Evolutionary conservation across 2,113 vertebrate genomes (phyloP).

Genomic region (Sisor rabdophorus): DNA sequence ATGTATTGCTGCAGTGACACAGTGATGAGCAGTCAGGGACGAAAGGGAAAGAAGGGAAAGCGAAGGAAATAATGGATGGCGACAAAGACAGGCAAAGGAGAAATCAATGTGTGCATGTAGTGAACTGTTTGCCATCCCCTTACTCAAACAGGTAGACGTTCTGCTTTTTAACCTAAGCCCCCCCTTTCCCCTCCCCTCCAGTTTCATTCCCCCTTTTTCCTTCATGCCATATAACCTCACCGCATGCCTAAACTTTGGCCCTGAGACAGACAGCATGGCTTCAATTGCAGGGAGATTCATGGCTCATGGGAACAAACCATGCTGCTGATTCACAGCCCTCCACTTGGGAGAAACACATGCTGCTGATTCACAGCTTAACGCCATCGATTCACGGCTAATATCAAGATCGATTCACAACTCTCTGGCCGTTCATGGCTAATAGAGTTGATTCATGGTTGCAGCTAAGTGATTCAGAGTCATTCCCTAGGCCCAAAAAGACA

Average conservation of each 20-base stretch:
- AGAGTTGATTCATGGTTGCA: conserved; percentile 43
- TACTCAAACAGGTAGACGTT: conserved; percentile 36
- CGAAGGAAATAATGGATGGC: conserved; percentile 5
- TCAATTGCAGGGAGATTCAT: conserved; percentile 69
- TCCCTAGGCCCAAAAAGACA: conserved; percentile 23
- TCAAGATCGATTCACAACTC: conserved; percentile 60
- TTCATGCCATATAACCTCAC: conserved; percentile 17
- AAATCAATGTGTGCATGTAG: conserved; percentile 23
- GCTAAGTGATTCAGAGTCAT: conserved; percentile 39
- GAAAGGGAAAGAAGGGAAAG: conserved; percentile 29
- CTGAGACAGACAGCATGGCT: conserved; percentile 60
- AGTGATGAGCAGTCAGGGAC: conserved; percentile 45
- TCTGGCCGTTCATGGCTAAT: conserved; percentile 52
- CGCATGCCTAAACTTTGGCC: conserved; percentile 11
- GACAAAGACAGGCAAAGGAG: not conserved
- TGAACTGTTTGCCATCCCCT: conserved; percentile 49
- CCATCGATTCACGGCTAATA: conserved; percentile 62
- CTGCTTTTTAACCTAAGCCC: conserved; percentile 37
- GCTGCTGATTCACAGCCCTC: conserved; percentile 62
- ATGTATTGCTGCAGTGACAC: conserved; percentile 37
- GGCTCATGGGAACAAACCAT: conserved; percentile 38
- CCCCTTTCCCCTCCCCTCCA: conserved; percentile 48
- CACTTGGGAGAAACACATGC: conserved; percentile 33
- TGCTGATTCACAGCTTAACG: conserved; percentile 47
- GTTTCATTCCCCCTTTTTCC: conserved; percentile 49